phyloP scores from a whole-genome alignment of 2,113 vertebrate species.

The Rattus norvegicus region DNA sequence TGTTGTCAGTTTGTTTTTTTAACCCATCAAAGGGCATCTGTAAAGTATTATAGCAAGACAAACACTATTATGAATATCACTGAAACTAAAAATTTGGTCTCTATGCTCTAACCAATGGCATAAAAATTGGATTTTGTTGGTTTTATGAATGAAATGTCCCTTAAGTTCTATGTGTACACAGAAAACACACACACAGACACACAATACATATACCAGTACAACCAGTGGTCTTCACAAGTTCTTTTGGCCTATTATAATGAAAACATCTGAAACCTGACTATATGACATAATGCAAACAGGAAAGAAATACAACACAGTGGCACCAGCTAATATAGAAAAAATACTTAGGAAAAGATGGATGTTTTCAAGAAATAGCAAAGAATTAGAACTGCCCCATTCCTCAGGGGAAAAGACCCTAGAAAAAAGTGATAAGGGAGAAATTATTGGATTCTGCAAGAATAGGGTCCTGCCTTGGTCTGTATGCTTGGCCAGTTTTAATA shows the following conservation, averaged over 20 bases:
- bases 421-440: background rate
- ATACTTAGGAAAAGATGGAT: constrained; percentile 35
- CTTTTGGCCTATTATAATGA: constrained; percentile 32
- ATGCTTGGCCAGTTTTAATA: constrained; percentile 59
- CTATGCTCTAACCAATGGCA: constrained; percentile 28
- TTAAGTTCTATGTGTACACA: background rate
- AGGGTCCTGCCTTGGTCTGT: background rate
- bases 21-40: background rate
- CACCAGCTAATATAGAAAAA: background rate
- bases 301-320: constrained; percentile 9
- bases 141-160: constrained; percentile 21
- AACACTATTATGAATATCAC: constrained; percentile 25
- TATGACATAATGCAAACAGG: constrained; percentile 16
- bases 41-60: constrained; percentile 37
- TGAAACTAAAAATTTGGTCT: constrained; percentile 49
- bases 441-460: background rate
- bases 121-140: constrained; percentile 22
- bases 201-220: background rate
- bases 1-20: constrained; percentile 65
- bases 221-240: constrained; percentile 42
- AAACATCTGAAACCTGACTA: constrained; percentile 37
- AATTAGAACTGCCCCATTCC: constrained; percentile 40
- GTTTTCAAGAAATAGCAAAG: constrained; percentile 13
- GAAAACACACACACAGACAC: background rate
- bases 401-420: background rate